phyloP scores from a whole-genome alignment of 2,113 vertebrate species.

The Neotragus moschatus region DNA sequence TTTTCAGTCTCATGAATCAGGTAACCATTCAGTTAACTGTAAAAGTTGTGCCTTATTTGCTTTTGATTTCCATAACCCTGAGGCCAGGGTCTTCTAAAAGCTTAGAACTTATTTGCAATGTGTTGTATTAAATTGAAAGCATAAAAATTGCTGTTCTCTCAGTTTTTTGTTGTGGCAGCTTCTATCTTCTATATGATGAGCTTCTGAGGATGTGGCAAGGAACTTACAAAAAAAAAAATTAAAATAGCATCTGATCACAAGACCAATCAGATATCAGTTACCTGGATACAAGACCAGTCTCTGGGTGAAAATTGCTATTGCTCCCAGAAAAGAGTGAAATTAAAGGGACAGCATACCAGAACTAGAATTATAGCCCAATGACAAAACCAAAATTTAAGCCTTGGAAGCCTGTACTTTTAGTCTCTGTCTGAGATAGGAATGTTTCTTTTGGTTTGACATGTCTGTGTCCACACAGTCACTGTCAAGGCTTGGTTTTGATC shows the following conservation, averaged over 20 bases:
- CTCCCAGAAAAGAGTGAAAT: neutral
- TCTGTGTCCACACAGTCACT: neutral
- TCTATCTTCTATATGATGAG: neutral
- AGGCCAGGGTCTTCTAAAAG: neutral
- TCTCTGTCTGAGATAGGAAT: conserved; percentile 9
- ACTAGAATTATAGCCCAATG: neutral
- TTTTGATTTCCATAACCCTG: neutral
- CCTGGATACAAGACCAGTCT: neutral
- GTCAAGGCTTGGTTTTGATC: neutral
- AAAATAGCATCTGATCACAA: neutral
- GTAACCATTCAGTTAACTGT: neutral
- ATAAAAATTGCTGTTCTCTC: neutral
- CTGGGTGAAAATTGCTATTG: neutral
- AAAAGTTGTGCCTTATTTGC: neutral
- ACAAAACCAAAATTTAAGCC: neutral
- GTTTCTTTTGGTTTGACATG: neutral
- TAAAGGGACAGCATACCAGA: neutral
- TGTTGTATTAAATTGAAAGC: neutral
- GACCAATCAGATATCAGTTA: neutral
- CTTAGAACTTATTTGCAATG: neutral
- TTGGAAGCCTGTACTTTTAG: neutral
- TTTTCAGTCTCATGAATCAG: neutral
- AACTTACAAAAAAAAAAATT: neutral
- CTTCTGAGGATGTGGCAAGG: neutral
- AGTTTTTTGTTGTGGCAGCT: neutral